A percentile compares a stretch with the other conserved stretches of the same genome.
Evolutionary conservation across 2,113 vertebrate species (phyloP).

Genomic region (Amia ocellicauda): DNA sequence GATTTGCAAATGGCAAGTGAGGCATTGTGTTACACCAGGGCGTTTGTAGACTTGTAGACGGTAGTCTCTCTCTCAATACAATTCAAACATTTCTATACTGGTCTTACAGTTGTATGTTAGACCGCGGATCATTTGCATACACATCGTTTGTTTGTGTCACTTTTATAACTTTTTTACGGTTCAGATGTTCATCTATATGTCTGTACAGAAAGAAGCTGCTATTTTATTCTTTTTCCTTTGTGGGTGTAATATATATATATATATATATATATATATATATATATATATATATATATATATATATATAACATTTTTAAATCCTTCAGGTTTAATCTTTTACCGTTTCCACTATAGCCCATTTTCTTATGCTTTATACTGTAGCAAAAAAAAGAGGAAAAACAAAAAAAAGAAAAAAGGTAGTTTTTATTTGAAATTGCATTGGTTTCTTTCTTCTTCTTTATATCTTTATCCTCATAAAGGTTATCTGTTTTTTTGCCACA

Average conservation of each 20-base stretch:
- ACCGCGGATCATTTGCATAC: constrained; percentile 85
- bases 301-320: constrained; percentile 49
- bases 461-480: constrained; percentile 49
- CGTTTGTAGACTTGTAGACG: constrained; percentile 62
- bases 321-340: constrained; percentile 87
- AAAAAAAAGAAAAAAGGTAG: constrained; percentile 42
- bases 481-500: constrained; percentile 71
- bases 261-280: constrained; percentile 43
- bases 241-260: constrained; percentile 78
- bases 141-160: constrained; percentile 89
- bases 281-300: constrained; percentile 37
- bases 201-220: constrained; percentile 99
- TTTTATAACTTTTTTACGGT: constrained; percentile 97
- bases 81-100: constrained; percentile 64
- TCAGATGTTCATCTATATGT: constrained; percentile 95
- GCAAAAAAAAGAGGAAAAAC: constrained; percentile 37
- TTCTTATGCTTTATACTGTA: constrained; percentile 81
- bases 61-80: constrained; percentile 74
- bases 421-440: constrained; percentile 30
- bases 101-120: constrained; percentile 91
- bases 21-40: constrained; percentile 61
- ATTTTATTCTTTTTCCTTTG: constrained; percentile 92
- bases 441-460: constrained; percentile 32
- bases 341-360: constrained; percentile 72
- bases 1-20: constrained; percentile 44